Base-by-base conservation (phyloP, 2,797 vertebrate genomes). In the Odontamblyopus lacepedii region DNA sequence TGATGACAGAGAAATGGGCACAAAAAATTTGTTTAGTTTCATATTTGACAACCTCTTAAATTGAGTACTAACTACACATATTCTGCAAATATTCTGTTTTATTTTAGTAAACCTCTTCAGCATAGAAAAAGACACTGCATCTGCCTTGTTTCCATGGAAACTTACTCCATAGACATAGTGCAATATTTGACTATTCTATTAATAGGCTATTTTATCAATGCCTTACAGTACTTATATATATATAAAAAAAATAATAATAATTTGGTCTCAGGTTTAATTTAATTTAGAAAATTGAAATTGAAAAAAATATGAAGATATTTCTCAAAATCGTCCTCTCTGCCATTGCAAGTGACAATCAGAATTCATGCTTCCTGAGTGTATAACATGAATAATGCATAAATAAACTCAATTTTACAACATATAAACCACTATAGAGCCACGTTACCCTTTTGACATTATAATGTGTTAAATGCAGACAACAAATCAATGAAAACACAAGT, bases 1-100 rank as follows among this genome's bases (percentile, higher is more conserved):
- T 79, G 84, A 86, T 75, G 30, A 82, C 60, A 63, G 75, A 81
- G 11, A 66, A 61, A 70, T 71, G 74, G 48, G 73, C 77, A 61
- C 55, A 60, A 29, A 60, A 60, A 27, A 27, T 15, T 27, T 30
- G 27, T 27, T 27, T 27, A 26, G 23, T 60, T 60, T 60, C 13
- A 30, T 60, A 8, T 59, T 29, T 59, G n/a, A 12, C 55, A 53
- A 53, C 2, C 27, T 30, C 13, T 30, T 15, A 30, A 29, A 60
- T 18, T 53, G 18, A n/a, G 19, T 55, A 48, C 44, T 15, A 19
- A 55, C 7, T 18, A 57, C 11, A 2, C 11, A 18, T 57, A 57
- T 23, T 57, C 55, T 26, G 23, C 23, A 57, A 11, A 57, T 57
- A 3, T 56, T 56, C 18, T 19, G 18, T 18, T 53, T 18, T 53